phyloP scores from a whole-genome alignment of 2,797 vertebrate species.

The Bovichtus variegatus region DNA sequence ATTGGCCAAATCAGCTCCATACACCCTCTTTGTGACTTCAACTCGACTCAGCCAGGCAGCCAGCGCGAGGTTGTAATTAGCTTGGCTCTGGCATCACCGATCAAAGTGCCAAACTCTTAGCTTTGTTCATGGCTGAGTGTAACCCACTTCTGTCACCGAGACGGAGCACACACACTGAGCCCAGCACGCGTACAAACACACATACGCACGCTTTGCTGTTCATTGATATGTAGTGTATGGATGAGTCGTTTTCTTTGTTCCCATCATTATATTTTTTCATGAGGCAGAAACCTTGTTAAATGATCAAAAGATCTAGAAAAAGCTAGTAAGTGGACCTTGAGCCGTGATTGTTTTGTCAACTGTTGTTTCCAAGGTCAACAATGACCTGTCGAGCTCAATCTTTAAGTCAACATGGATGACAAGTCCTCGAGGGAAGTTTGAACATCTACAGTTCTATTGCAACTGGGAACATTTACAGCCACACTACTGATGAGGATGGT shows the following conservation, averaged over 20 bases:
- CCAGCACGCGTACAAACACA: neutral
- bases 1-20: constrained; percentile 33
- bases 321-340: too few relatives aligned
- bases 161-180: neutral
- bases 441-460: neutral
- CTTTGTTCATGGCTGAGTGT: constrained; percentile 60
- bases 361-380: neutral
- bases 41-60: constrained; percentile 12
- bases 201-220: neutral
- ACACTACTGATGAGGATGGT: neutral
- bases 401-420: neutral
- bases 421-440: neutral
- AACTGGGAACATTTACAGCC: too few relatives aligned
- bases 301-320: too few relatives aligned
- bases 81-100: constrained; percentile 29
- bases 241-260: neutral
- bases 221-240: neutral
- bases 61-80: constrained; percentile 49
- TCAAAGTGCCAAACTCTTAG: constrained; percentile 53
- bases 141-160: constrained; percentile 54
- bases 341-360: neutral
- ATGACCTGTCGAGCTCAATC: neutral
- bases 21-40: neutral
- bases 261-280: neutral
- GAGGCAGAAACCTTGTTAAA: too few relatives aligned